Conservation (phyloP, 2,113 vertebrate genomes). For the Oreochromis tanganicae region DNA sequence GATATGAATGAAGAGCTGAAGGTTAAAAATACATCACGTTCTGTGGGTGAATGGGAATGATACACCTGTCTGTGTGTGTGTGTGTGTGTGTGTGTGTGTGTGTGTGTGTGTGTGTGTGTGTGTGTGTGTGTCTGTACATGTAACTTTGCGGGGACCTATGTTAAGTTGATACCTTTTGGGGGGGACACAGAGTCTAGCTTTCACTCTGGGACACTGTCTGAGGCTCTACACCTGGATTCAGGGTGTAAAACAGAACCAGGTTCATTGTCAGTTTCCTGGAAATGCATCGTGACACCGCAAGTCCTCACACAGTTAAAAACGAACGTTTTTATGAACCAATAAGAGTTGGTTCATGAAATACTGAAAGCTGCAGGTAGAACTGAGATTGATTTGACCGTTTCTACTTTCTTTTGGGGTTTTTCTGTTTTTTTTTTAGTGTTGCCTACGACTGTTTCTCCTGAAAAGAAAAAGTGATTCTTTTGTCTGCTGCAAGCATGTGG, state of each 20-base stretch:
- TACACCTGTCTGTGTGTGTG: not conserved
- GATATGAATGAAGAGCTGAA: not conserved
- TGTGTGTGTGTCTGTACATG: accelerated
- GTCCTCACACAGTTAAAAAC: not conserved
- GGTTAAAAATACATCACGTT: not conserved
- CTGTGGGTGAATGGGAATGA: not conserved
- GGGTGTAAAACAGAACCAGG: not conserved
- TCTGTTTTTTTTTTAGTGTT: not conserved
- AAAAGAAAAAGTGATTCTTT: not conserved
- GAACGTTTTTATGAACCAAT: accelerated
- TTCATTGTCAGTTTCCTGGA: not conserved
- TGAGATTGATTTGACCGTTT: not conserved
- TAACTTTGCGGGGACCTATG: not conserved
- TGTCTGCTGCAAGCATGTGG: not conserved
- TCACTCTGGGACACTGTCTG: not conserved
- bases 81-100: not conserved
- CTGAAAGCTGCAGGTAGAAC: not conserved
- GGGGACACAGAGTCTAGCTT: accelerated
- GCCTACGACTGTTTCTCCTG: not conserved
- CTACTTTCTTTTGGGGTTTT: not conserved
- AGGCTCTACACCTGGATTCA: not conserved
- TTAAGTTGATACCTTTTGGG: not conserved
- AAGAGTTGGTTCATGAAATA: not conserved
- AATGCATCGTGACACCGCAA: not conserved
- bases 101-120: not conserved